Conservation (phyloP, 2,888 invertebrate genomes). For the Helicoverpa assulta region DNA sequence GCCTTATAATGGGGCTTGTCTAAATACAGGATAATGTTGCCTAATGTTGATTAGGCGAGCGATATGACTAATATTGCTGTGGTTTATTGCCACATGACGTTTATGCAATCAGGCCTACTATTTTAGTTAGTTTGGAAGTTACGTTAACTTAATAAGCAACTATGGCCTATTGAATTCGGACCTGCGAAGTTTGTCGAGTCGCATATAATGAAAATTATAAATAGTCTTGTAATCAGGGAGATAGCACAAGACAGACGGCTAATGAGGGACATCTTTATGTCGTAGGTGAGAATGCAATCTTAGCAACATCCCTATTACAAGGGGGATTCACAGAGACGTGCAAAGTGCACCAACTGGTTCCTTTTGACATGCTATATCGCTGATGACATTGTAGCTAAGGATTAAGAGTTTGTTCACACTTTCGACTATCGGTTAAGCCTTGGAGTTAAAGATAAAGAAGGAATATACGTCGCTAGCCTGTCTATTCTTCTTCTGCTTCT, state of each 20-base stretch:
- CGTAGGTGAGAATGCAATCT: slow-evolving; percentile 33
- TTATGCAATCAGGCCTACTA: too few species aligned
- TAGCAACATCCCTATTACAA: slow-evolving; percentile 34
- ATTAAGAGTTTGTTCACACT: slow-evolving; percentile 5
- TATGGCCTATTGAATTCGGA: too few species aligned
- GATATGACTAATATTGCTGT: slow-evolving; percentile 24
- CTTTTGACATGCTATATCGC: slow-evolving; percentile 45
- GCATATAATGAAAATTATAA: background rate
- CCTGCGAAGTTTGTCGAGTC: background rate
- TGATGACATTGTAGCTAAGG: slow-evolving; percentile 47
- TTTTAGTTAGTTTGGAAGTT: background rate
- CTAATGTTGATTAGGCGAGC: slow-evolving; percentile 28
- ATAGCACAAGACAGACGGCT: slow-evolving; percentile 12
- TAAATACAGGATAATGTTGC: slow-evolving; percentile 39
- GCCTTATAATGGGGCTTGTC: slow-evolving; percentile 36
- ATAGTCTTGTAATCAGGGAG: slow-evolving; percentile 10
- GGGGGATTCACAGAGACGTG: slow-evolving; percentile 22
- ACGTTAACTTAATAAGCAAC: background rate
- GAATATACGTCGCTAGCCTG: too few species aligned
- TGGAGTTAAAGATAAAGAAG: too few species aligned
- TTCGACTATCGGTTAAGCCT: background rate
- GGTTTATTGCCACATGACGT: background rate
- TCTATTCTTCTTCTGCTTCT: too few species aligned
- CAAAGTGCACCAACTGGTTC: slow-evolving; percentile 37
- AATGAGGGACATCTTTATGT: slow-evolving; percentile 31